These are phyloP conservation scores for Stomorhina lunata DNA, from an alignment of 2,888 invertebrate genomes.

Conservation along the genomic window DNA sequence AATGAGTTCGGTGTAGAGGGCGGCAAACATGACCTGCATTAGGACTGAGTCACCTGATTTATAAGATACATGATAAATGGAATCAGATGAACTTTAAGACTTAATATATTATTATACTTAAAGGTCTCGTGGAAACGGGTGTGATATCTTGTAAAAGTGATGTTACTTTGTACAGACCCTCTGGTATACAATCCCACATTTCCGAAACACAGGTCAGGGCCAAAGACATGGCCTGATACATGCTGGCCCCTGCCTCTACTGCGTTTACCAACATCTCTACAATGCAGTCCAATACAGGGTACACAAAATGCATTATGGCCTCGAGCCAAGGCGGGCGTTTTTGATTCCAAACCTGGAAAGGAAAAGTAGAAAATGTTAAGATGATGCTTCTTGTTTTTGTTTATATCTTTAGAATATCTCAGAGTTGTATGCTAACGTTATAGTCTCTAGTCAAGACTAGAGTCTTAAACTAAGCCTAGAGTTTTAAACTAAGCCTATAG, in stretches of 20 bases:
- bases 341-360: slow-evolving; percentile 88
- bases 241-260: slow-evolving; percentile 87
- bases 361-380: slow-evolving; percentile 61
- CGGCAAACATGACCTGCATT: slow-evolving; percentile 86
- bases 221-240: slow-evolving; percentile 90
- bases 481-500: no score
- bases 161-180: slow-evolving; percentile 82
- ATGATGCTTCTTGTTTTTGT: no score
- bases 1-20: slow-evolving; percentile 85
- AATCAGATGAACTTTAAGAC: neutral
- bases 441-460: no score
- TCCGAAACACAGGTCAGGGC: slow-evolving; percentile 86
- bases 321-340: slow-evolving; percentile 89
- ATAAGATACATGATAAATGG: neutral
- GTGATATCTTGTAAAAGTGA: slow-evolving; percentile 84
- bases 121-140: slow-evolving; percentile 86
- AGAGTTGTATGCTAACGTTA: no score
- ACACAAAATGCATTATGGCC: slow-evolving; percentile 85
- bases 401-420: no score
- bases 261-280: slow-evolving; percentile 86
- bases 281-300: slow-evolving; percentile 84
- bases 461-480: no score
- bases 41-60: slow-evolving; percentile 82
- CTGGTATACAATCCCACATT: slow-evolving; percentile 85
- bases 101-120: slow-evolving; percentile 81